These are phyloP conservation scores for Tapirus indicus DNA, from an alignment of 2,797 vertebrate species.

Conservation along the genomic window DNA sequence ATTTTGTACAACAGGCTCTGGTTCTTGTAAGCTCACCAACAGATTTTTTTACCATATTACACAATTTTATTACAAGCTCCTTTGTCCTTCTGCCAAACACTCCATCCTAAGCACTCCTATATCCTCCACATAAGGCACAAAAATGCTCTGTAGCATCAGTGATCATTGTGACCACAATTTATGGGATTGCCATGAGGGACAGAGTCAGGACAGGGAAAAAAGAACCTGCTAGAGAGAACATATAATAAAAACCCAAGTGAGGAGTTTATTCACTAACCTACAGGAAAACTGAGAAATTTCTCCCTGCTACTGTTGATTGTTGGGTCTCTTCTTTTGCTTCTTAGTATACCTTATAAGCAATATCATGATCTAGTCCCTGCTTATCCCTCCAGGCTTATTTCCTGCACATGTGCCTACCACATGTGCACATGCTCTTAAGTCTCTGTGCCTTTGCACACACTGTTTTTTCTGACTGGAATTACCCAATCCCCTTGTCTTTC, in stretches of 20 bases:
- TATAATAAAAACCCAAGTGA: background rate
- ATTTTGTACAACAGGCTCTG: background rate
- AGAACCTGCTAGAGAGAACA: background rate
- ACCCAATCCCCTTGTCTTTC: background rate
- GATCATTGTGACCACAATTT: background rate
- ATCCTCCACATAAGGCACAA: background rate
- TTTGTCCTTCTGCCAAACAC: background rate
- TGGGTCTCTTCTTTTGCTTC: background rate
- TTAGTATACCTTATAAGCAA: background rate
- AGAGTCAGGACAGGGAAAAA: background rate
- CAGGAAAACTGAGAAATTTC: background rate
- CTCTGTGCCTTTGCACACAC: background rate
- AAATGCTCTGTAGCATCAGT: background rate
- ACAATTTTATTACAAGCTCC: background rate
- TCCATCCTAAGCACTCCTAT: background rate
- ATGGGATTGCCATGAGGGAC: background rate
- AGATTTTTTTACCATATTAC: background rate
- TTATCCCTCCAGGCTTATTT: background rate
- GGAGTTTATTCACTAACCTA: background rate
- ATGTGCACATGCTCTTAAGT: background rate
- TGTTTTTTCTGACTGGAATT: background rate
- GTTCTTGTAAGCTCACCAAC: background rate
- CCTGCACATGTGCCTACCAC: background rate
- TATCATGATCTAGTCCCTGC: background rate
- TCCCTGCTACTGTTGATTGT: background rate